phyloP scores from a whole-genome alignment of 2,797 vertebrate species.

The Myiotriccus ornatus region DNA sequence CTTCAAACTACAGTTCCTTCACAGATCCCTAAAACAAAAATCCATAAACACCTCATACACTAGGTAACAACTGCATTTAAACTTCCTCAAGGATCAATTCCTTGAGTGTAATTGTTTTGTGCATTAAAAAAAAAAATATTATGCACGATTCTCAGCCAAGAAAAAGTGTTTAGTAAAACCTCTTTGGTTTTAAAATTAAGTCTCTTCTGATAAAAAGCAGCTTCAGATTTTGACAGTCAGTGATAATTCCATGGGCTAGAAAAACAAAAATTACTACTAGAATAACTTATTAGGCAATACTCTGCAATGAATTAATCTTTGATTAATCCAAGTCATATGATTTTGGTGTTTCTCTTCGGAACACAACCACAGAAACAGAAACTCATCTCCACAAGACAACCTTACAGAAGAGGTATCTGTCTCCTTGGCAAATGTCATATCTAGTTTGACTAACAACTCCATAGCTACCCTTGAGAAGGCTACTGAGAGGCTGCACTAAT shows the following conservation, averaged over 20 bases:
- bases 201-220: not conserved
- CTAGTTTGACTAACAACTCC: not conserved
- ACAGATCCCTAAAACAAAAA: not conserved
- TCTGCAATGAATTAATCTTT: not conserved
- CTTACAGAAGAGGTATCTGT: not conserved
- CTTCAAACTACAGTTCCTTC: not conserved
- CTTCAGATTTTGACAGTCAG: not conserved
- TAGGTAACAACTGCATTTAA: not conserved
- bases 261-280: not conserved
- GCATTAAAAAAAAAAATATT: not conserved
- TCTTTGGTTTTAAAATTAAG: not conserved
- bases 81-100: not conserved
- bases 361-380: not conserved
- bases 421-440: not conserved
- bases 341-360: not conserved
- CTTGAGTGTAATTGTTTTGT: not conserved
- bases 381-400: not conserved
- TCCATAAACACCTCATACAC: not conserved
- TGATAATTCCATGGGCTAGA: not conserved
- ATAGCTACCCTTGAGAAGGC: not conserved
- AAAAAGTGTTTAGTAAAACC: not conserved
- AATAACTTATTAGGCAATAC: not conserved
- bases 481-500: not conserved
- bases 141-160: not conserved
- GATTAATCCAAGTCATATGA: not conserved